These are phyloP conservation scores for Diceros bicornis DNA, from an alignment of 2,797 vertebrate species.

Conservation along the genomic window DNA sequence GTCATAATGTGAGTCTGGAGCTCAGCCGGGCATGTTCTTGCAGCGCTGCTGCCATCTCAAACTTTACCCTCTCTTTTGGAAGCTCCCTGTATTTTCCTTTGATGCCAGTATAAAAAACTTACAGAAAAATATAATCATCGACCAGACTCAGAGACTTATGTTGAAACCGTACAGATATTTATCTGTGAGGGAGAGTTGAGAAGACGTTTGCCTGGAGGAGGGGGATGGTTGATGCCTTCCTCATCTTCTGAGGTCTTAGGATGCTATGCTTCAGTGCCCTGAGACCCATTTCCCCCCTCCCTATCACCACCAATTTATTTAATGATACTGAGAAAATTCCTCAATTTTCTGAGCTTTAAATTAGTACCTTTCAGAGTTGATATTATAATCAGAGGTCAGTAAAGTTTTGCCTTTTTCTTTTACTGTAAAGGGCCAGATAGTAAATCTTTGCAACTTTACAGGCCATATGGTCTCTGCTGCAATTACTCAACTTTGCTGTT, in stretches of 20 bases:
- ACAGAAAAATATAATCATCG: constrained; percentile 73
- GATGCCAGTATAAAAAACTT: constrained; percentile 25
- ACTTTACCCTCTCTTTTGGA: constrained; percentile 62
- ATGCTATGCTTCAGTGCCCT: neutral
- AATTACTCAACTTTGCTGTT: neutral
- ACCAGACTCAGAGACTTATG: neutral
- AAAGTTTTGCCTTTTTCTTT: neutral
- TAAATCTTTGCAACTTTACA: neutral
- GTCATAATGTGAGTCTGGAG: constrained; percentile 64
- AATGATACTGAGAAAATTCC: neutral
- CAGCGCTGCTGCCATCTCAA: constrained; percentile 65
- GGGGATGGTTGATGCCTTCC: neutral
- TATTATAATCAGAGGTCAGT: neutral
- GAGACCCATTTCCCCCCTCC: neutral
- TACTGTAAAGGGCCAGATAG: neutral
- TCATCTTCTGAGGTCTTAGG: neutral
- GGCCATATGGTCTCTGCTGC: neutral
- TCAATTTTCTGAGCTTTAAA: constrained; percentile 53
- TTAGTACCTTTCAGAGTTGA: neutral
- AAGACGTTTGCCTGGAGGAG: neutral
- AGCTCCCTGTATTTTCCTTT: constrained; percentile 44
- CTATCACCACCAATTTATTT: constrained; percentile 24
- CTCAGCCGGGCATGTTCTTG: constrained; percentile 51
- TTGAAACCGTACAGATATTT: neutral
- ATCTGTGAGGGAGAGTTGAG: neutral